Evolutionary conservation across 2,888 invertebrate species (phyloP).

Genomic region (Lepidonotus clava): DNA sequence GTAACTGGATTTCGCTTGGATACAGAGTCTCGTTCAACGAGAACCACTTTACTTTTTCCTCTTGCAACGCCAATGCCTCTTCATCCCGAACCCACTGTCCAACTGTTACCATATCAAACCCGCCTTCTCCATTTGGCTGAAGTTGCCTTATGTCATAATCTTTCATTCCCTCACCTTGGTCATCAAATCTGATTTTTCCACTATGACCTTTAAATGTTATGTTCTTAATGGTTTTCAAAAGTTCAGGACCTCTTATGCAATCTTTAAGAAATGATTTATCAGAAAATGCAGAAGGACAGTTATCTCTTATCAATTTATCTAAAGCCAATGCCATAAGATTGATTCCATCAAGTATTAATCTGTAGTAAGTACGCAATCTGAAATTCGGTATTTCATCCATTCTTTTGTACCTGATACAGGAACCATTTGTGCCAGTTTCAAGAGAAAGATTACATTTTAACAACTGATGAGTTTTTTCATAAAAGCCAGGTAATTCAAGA

Average conservation of each 20-base stretch:
- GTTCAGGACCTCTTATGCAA: constrained; percentile 64
- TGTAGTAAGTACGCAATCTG: not conserved
- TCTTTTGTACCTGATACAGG: not conserved
- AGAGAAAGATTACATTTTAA: not conserved
- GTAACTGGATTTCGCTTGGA: not conserved
- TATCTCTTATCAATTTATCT: constrained; percentile 62
- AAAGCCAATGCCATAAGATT: constrained; percentile 68
- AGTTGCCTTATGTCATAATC: constrained; percentile 68
- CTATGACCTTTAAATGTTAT: constrained; percentile 66
- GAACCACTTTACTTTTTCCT: not conserved
- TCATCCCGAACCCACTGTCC: not conserved
- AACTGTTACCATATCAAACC: not conserved
- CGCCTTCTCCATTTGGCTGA: constrained; percentile 34
- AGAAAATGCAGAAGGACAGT: constrained; percentile 63
- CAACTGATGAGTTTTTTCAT: not conserved
- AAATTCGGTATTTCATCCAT: not conserved
- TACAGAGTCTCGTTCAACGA: not conserved
- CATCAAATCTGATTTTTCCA: constrained; percentile 68
- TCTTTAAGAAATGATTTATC: constrained; percentile 56
- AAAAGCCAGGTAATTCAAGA: not conserved
- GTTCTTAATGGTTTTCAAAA: constrained; percentile 65
- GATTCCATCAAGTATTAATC: constrained; percentile 66
- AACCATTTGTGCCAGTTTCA: not conserved
- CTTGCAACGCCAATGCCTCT: not conserved
- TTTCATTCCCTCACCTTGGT: constrained; percentile 68